Evolutionary conservation across 2,113 vertebrate genomes (phyloP), one percentile per base, ranked within the genome.

Genomic region (Lamprologus callipterus): DNA sequence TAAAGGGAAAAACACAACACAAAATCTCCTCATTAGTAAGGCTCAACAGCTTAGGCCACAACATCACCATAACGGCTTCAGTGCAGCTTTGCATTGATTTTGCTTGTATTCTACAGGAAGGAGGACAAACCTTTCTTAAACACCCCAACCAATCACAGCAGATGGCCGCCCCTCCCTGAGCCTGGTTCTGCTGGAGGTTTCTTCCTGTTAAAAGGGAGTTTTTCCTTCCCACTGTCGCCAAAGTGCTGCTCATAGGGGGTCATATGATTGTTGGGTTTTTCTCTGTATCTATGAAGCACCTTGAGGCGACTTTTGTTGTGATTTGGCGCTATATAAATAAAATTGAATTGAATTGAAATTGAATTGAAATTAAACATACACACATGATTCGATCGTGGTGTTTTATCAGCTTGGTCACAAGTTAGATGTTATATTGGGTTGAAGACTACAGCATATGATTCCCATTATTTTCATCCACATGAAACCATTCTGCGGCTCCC

Each of bases 331-430:
- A n/a, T n/a, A n/a, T n/a, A n/a, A n/a, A n/a, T n/a, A n/a, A n/a
- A n/a, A n/a, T n/a, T n/a, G n/a, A n/a, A n/a, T n/a, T n/a, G n/a
- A n/a, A n/a, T n/a, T n/a, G n/a, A n/a, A n/a, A n/a, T n/a, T n/a
- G n/a, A n/a, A n/a, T n/a, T n/a, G n/a, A n/a, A n/a, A n/a, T n/a
- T n/a, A n/a, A n/a, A n/a, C 60, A 65, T 65, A 2, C 60, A 37
- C 31, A n/a, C 31, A 37, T 17, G 13, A 16, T 3, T 73, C 0
- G 21, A 45, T 73, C 1, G 5, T 40, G 11, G 33, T 68, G 63
- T 68, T 68, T 40, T 21, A 68, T 21, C 23, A 49, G 40, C 70
- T 75, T 19, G 23, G 9, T 19, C 70, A 26, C 33, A 70, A 26
- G 16, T 73, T 26, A 75, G 70, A 28, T 28, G 37, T 47, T 12